Conservation (phyloP, 1,140 invertebrate species). For the Temnothorax longispinosus region DNA sequence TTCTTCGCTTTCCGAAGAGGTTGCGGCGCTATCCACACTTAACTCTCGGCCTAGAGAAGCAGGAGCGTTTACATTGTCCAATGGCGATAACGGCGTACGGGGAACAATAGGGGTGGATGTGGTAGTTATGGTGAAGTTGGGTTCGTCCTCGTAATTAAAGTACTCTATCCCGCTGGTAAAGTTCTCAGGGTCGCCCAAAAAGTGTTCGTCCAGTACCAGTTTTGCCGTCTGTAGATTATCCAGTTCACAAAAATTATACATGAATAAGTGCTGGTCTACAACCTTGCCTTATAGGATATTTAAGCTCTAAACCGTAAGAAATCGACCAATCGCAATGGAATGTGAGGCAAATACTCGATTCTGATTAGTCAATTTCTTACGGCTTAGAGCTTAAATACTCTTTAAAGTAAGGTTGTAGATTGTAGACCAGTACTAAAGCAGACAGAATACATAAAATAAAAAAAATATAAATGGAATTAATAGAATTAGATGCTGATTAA, state of each 20-base stretch:
- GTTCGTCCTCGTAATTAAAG: constrained; percentile 86
- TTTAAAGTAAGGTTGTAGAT: no score
- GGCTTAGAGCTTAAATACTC: no score
- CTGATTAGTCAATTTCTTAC: no score
- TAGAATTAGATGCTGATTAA: neutral
- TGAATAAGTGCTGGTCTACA: neutral
- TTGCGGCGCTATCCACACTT: constrained; percentile 80
- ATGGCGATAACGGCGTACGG: constrained; percentile 69
- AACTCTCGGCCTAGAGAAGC: constrained; percentile 71
- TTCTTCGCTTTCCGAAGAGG: constrained; percentile 80
- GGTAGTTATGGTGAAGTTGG: constrained; percentile 68
- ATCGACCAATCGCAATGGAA: no score
- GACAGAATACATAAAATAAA: neutral
- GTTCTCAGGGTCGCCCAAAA: constrained; percentile 87
- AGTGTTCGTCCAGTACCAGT: constrained; percentile 94
- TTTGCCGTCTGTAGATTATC: constrained; percentile 90
- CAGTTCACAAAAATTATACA: neutral
- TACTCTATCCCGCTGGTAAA: constrained; percentile 84
- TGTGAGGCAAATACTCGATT: no score
- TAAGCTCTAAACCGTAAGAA: no score
- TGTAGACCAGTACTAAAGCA: neutral
- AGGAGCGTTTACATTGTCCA: constrained; percentile 59
- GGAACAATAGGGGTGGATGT: constrained; percentile 69
- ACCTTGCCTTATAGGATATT: no score
- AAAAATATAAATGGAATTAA: neutral